These are phyloP conservation scores for Spilosoma lubricipeda DNA, from an alignment of 2,888 invertebrate genomes.

Conservation along the genomic window DNA sequence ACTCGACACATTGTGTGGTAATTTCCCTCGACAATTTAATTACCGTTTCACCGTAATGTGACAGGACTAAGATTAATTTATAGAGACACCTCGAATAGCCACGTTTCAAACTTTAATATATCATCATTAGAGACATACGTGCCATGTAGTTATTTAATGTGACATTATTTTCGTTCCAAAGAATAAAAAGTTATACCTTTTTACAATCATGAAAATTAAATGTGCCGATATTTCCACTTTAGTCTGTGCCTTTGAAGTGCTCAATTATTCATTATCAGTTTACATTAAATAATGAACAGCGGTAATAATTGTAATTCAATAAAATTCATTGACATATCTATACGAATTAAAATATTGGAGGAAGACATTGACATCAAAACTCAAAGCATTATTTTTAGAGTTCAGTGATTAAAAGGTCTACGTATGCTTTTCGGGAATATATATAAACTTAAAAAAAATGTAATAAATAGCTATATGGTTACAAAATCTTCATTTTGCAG, in stretches of 20 bases:
- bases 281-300: background rate
- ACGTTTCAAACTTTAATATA: slow-evolving; percentile 75
- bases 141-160: slow-evolving; percentile 57
- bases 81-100: slow-evolving; percentile 78
- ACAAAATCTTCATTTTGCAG: background rate
- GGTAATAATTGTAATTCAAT: background rate
- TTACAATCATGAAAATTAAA: slow-evolving; percentile 2
- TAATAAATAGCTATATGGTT: background rate
- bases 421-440: background rate
- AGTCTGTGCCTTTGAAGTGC: background rate
- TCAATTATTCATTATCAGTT: background rate
- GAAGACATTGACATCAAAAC: background rate
- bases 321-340: too few relatives aligned
- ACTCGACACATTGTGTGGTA: slow-evolving; percentile 84
- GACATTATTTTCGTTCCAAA: slow-evolving; percentile 36
- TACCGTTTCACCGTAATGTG: slow-evolving; percentile 79
- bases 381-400: background rate
- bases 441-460: background rate
- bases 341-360: background rate
- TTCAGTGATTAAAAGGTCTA: background rate
- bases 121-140: slow-evolving; percentile 76
- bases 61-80: slow-evolving; percentile 81
- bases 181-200: slow-evolving; percentile 19
- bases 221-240: background rate
- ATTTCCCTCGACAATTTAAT: slow-evolving; percentile 80